Percentiles rank a stretch among this genome's conserved stretches.
Conservation (phyloP, 2,797 vertebrate species). For the Fistularia commersonii region DNA sequence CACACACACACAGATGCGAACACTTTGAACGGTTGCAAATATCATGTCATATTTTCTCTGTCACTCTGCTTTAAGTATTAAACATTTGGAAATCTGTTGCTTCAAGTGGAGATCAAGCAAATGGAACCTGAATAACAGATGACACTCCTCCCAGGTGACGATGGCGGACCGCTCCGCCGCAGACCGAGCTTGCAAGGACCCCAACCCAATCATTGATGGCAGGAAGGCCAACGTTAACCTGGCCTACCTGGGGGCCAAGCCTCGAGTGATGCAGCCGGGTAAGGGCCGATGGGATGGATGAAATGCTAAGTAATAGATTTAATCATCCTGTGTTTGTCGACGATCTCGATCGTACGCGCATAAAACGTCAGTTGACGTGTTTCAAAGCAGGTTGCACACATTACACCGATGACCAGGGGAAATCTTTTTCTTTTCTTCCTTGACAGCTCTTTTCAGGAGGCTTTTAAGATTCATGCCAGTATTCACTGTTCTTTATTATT, state of each 20-base stretch:
- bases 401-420: too few species aligned
- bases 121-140: neutral
- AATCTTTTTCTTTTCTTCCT: too few species aligned
- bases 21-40: too few species aligned
- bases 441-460: slow-evolving; percentile 1
- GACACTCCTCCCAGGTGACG: slow-evolving; percentile 81
- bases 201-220: slow-evolving; percentile 98
- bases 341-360: too few species aligned
- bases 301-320: too few species aligned
- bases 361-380: too few species aligned
- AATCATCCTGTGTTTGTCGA: too few species aligned
- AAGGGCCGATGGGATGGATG: too few species aligned
- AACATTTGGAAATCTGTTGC: neutral
- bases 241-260: slow-evolving; percentile 96
- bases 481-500: neutral
- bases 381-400: too few species aligned
- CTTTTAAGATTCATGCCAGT: neutral
- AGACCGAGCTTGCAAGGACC: slow-evolving; percentile 95
- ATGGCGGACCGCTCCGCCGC: slow-evolving; percentile 97
- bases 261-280: slow-evolving; percentile 98
- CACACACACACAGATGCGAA: neutral
- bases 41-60: neutral
- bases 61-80: neutral
- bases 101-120: neutral
- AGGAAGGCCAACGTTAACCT: slow-evolving; percentile 98